Conservation (phyloP, 64 coral and sea anemone species). For the Pachyseris speciosa region DNA sequence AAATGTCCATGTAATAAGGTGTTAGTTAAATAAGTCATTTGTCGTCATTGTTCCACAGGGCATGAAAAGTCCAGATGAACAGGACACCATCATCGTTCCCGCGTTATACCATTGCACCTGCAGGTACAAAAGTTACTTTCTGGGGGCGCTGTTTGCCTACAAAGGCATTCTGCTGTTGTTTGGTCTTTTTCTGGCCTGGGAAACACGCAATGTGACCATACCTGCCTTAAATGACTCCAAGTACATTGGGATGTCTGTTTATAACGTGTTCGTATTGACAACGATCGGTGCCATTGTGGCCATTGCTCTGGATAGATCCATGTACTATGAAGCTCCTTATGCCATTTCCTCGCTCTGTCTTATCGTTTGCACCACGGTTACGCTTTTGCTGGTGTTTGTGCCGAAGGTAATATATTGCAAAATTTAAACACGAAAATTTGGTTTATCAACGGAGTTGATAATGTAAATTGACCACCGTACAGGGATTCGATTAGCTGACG, state of each 20-base stretch:
- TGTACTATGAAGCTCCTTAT: slow-evolving; percentile 74
- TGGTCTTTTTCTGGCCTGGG: slow-evolving; percentile 98
- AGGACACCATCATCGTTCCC: slow-evolving; percentile 76
- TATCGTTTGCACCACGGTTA: slow-evolving; percentile 87
- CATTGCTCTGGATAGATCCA: slow-evolving; percentile 76
- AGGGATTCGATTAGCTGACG: too few relatives aligned
- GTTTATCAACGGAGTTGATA: too few relatives aligned
- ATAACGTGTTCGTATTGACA: slow-evolving; percentile 92
- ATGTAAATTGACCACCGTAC: too few relatives aligned
- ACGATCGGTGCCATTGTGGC: slow-evolving; percentile 86
- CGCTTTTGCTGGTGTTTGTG: slow-evolving; percentile 93
- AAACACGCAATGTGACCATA: slow-evolving; percentile 94
- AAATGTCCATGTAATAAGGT: too few relatives aligned
- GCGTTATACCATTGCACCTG: slow-evolving; percentile 89
- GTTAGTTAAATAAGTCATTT: not conserved
- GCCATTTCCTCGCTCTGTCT: slow-evolving; percentile 89
- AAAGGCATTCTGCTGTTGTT: slow-evolving; percentile 94
- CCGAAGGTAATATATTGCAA: slow-evolving; percentile 96
- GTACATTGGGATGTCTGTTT: slow-evolving; percentile 99
- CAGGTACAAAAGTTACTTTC: slow-evolving; percentile 80
- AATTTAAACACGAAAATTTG: too few relatives aligned
- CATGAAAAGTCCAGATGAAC: slow-evolving; percentile 34
- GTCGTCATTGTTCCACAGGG: not conserved
- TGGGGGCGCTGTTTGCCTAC: slow-evolving; percentile 63
- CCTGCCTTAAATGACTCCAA: slow-evolving; percentile 94